A percentile compares a stretch with the other conserved stretches of the same genome.
Evolutionary conservation across 2,888 invertebrate species (phyloP).

Genomic region (Malachius bipustulatus): DNA sequence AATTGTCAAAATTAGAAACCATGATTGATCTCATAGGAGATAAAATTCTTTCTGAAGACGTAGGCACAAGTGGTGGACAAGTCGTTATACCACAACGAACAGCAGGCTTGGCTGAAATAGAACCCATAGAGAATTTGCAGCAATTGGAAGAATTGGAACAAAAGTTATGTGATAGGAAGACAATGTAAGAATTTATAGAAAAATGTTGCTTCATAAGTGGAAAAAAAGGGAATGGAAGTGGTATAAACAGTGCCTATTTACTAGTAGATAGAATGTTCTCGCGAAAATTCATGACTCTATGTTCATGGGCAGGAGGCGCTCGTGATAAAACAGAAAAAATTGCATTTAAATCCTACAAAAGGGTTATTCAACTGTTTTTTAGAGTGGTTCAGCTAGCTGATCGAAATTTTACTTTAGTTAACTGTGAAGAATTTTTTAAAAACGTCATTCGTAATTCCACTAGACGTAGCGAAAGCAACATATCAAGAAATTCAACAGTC

Average conservation of each 20-base stretch:
- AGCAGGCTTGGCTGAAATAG: too few species aligned
- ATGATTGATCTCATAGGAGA: too few species aligned
- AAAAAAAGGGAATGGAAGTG: conserved; percentile 8
- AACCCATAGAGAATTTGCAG: background rate
- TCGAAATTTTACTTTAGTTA: conserved; percentile 9
- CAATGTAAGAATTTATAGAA: conserved; percentile 6
- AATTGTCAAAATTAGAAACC: too few species aligned
- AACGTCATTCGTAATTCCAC: conserved; percentile 11
- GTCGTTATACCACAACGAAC: too few species aligned
- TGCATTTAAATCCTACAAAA: conserved; percentile 12
- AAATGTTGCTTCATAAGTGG: conserved; percentile 8
- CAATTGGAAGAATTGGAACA: background rate
- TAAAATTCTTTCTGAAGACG: too few species aligned
- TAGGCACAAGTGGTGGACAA: too few species aligned
- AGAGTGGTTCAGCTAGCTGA: conserved; percentile 9
- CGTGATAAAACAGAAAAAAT: conserved; percentile 9
- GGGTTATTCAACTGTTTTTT: conserved; percentile 10
- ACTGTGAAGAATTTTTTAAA: conserved; percentile 14
- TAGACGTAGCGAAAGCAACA: conserved; percentile 6
- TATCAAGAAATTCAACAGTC: conserved; percentile 2
- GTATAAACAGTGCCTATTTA: conserved; percentile 8
- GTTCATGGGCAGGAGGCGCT: conserved; percentile 9
- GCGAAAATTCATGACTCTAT: conserved; percentile 9
- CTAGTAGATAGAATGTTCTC: conserved; percentile 8
- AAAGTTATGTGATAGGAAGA: background rate